These are phyloP conservation scores for Macrotrachela quadricornifera DNA, from an alignment of 1,140 invertebrate species.

Conservation along the genomic window DNA sequence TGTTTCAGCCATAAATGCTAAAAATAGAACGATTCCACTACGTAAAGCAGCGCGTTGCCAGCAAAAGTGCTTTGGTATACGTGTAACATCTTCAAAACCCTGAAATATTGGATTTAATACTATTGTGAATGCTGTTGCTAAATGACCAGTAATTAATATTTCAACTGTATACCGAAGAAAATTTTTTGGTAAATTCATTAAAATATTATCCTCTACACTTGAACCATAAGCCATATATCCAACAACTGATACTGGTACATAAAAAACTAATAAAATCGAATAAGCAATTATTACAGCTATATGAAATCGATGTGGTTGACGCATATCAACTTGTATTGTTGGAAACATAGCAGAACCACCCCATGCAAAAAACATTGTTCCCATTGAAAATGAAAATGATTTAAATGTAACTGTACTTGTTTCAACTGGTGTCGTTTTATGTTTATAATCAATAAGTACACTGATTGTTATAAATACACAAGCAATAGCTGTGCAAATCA, in stretches of 20 bases:
- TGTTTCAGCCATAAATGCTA: conserved; percentile 53
- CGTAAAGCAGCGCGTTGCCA: conserved; percentile 50
- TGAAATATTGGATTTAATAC: conserved; percentile 32
- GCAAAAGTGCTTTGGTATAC: conserved; percentile 40
- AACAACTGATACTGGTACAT: conserved; percentile 17
- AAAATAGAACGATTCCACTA: conserved; percentile 43
- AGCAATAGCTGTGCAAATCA: conserved; percentile 16
- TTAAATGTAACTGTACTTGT: conserved; percentile 8
- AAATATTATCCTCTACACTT: conserved; percentile 16
- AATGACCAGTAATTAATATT: conserved; percentile 25
- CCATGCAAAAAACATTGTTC: conserved; percentile 31
- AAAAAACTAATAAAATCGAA: conserved; percentile 19
- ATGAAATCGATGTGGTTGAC: conserved; percentile 24
- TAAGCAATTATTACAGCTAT: conserved; percentile 25
- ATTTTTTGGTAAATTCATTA: conserved; percentile 13
- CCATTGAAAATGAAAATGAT: conserved; percentile 27
- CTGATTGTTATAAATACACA: conserved; percentile 16
- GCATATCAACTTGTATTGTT: conserved; percentile 34
- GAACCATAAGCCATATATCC: conserved; percentile 18
- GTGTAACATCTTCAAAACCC: conserved; percentile 11
- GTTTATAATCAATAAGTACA: not conserved
- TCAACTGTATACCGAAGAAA: conserved; percentile 19
- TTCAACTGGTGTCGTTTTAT: not conserved
- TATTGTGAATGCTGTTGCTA: conserved; percentile 27
- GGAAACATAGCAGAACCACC: conserved; percentile 31